Base-by-base conservation (phyloP, 2,888 invertebrate genomes). In the Actias luna region DNA sequence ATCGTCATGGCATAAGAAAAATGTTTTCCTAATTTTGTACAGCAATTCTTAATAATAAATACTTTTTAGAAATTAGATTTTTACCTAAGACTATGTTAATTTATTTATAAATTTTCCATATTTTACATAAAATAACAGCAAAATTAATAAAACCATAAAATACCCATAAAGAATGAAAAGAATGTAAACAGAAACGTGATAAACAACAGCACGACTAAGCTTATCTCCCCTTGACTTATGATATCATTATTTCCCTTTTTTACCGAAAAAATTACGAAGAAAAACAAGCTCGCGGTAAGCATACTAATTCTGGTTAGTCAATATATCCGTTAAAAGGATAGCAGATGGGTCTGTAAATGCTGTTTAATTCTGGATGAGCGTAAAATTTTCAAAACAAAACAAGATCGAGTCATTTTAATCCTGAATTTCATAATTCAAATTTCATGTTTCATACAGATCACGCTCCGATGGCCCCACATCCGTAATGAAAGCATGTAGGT, bases 181-280 rank as follows among this genome's bases (percentile, higher is more conserved):
- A 83, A 83, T 81, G 83, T 81, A 79, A 83, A 84, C 84, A 78
- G 79, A 76, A 80, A 84, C 84, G 81, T 81, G 83, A 85, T 87
- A 88, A 88, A 88, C 85, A 87, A 84, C 78, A 83, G 80, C 76
- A 76, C 81, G 84, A 81, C 82, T 77, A 81, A 79, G 80, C 83
- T 89, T 91, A 91, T 91, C 92, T 89, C 83, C 80, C 79, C 82
- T 83, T 86, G 88, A 89, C 88, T 86, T 86, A 87, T 86, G 87
- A 87, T 86, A 85, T 90, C 89, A 92, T 92, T 89, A 92, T 88
- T 86, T 88, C 82, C 83, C 80, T 84, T 90, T 91, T 89, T 85
- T 76, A 35, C 29, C 36, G 75, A 83, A 88, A 89, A 91, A 88
- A 77, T 82, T 88, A 84, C 82, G 78, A 80, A 83, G 85, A 78